phyloP scores from a whole-genome alignment of 2,888 invertebrate species.

The Meiosimyza decipiens region DNA sequence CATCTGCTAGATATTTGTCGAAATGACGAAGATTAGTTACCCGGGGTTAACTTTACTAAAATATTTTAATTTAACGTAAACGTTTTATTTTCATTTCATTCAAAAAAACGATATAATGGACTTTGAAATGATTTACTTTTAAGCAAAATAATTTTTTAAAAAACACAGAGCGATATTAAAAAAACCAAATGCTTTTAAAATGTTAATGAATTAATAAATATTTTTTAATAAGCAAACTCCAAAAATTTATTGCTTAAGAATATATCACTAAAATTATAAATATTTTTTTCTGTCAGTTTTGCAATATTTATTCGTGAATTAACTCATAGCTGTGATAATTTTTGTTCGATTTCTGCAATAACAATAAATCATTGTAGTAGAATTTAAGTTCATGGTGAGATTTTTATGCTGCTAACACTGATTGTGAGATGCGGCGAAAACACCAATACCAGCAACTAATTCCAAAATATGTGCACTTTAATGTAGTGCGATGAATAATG shows the following conservation, averaged over 20 bases:
- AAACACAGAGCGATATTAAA: background rate
- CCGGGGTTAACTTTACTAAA: too few species aligned
- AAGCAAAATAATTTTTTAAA: background rate
- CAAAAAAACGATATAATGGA: too few species aligned
- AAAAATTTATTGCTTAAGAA: constrained; percentile 17
- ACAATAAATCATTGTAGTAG: background rate
- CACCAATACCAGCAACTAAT: background rate
- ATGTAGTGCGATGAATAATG: background rate
- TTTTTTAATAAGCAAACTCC: background rate
- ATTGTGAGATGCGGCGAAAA: background rate
- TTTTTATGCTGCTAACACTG: background rate
- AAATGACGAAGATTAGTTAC: too few species aligned
- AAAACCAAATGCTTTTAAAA: constrained; percentile 20
- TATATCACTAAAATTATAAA: constrained; percentile 7
- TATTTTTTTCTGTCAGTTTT: constrained; percentile 14
- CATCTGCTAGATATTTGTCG: too few species aligned
- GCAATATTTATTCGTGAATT: background rate
- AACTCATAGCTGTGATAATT: background rate
- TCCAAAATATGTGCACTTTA: constrained; percentile 15
- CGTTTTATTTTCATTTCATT: too few species aligned
- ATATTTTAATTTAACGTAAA: too few species aligned
- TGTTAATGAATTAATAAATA: constrained; percentile 18
- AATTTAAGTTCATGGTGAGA: background rate
- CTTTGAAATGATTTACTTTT: too few species aligned
- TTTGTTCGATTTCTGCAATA: background rate